Evolutionary conservation across 2,113 vertebrate species (phyloP), one percentile per base, ranked within the genome.

Genomic region (Hemibagrus wyckioides): DNA sequence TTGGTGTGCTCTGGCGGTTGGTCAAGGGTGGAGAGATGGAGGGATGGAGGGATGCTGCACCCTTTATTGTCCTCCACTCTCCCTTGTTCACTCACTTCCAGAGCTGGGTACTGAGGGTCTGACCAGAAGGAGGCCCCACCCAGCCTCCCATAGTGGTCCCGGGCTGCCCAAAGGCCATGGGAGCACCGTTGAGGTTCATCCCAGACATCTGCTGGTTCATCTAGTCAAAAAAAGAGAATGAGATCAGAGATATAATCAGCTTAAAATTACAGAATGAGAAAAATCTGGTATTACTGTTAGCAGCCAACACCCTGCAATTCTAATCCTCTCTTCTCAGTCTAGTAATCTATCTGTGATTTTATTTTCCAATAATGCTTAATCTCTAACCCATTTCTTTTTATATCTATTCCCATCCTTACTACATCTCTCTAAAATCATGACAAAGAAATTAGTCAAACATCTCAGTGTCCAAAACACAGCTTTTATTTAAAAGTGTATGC

Each of bases 21-120:
- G 92, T 94, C 88, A 90, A 93, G 94, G 95, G 95, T 95, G 95
- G 44, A 80, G 54, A 85, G 59, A 85, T 33, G 82, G 84, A 86
- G 44, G 77, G 63, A 30, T 73, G 71, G 63, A 88, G 82, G 71
- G 41, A 82, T 69, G 84, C 52, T 71, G 73, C 73, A 71, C 83
- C 85, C 50, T 83, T 83, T 87, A 63, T 59, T 83, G 85, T 86
- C 73, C 86, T 86, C 91, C 87, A 56, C 77, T 61, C 57, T 81
- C 73, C 86, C 39, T 36, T 15, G 19, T 14, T 65, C 61, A 14
- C 77, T 99, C 94, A 99, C 94, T 99, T 99, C 98, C 98, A 99
- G 91, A 99, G 96, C 88, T 99, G 98, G 90, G 96, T 99, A 95
- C 97, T 99, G 90, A 99, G 97, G 92, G 98, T 99, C 94, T 99